These are phyloP conservation scores for Drosophila cracens DNA, from an alignment of 2,888 invertebrate species.

Conservation along the genomic window DNA sequence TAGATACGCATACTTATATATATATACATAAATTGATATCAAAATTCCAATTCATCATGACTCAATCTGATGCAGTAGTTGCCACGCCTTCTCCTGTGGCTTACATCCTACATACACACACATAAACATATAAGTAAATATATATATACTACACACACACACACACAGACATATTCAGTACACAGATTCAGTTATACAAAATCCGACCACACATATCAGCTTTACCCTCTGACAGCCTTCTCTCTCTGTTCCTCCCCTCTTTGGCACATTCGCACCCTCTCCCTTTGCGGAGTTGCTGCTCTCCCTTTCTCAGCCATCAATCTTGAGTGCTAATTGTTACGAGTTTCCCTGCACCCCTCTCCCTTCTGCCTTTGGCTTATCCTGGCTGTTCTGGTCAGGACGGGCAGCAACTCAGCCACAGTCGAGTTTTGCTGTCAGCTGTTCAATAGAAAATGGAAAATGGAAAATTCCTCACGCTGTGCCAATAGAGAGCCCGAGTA, in stretches of 20 bases:
- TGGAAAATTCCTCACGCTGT: conserved; percentile 57
- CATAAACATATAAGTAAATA: background rate
- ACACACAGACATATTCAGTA: background rate
- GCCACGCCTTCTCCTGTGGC: conserved; percentile 26
- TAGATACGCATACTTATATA: background rate
- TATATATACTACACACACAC: background rate
- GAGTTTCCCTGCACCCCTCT: conserved; percentile 45
- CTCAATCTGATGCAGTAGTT: background rate
- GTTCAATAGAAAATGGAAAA: conserved; percentile 42
- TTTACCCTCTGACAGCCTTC: conserved; percentile 13
- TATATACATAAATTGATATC: background rate
- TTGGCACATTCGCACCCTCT: conserved; percentile 18
- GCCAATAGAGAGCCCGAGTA: conserved; percentile 33
- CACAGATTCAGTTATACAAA: conserved; percentile 6
- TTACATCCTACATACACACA: background rate
- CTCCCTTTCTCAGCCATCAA: conserved; percentile 58
- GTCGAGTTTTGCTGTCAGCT: conserved; percentile 45
- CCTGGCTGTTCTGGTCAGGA: conserved; percentile 23
- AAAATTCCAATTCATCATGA: conserved; percentile 21
- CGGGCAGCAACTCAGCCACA: conserved; percentile 21
- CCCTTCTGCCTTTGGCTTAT: background rate
- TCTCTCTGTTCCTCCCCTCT: background rate
- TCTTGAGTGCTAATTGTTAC: conserved; percentile 78
- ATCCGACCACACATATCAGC: conserved; percentile 39
- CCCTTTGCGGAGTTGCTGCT: conserved; percentile 1